Conservation (phyloP, 2,113 vertebrate species). For the Corvus moneduloides region DNA sequence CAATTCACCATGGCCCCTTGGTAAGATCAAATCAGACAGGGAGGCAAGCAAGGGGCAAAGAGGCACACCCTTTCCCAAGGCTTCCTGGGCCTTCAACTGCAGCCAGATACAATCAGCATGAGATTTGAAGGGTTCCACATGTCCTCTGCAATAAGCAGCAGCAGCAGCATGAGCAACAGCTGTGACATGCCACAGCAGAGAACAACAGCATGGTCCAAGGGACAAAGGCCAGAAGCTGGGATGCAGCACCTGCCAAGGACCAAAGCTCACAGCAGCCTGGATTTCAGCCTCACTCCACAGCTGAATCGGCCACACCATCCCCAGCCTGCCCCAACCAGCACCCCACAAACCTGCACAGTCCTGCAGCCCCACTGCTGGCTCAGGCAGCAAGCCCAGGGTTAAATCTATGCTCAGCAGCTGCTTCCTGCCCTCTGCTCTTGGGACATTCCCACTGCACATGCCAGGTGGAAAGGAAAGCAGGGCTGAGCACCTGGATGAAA, state of each 20-base stretch:
- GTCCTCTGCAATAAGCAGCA: not conserved
- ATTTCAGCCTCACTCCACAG: not conserved
- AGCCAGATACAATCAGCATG: not conserved
- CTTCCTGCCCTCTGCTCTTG: not conserved
- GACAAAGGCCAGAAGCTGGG: not conserved
- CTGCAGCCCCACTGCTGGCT: not conserved
- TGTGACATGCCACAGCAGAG: not conserved
- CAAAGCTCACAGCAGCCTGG: not conserved
- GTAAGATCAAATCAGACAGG: not conserved
- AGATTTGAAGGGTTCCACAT: not conserved
- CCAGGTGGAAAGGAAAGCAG: not conserved
- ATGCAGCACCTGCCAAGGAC: not conserved
- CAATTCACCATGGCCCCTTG: not conserved
- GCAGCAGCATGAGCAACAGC: not conserved
- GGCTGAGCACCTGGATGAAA: not conserved
- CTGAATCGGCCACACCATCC: not conserved
- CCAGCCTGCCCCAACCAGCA: not conserved
- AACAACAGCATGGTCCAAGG: accelerated
- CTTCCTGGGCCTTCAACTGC: not conserved
- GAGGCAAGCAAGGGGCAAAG: not conserved
- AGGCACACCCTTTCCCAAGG: not conserved
- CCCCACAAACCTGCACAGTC: not conserved
- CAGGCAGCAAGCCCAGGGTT: not conserved
- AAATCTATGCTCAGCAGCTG: not conserved
- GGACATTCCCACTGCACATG: not conserved